A percentile compares a stretch with the other conserved stretches of the same genome.
Conservation (phyloP, 2,888 invertebrate genomes). For the Endotricha flammealis region DNA sequence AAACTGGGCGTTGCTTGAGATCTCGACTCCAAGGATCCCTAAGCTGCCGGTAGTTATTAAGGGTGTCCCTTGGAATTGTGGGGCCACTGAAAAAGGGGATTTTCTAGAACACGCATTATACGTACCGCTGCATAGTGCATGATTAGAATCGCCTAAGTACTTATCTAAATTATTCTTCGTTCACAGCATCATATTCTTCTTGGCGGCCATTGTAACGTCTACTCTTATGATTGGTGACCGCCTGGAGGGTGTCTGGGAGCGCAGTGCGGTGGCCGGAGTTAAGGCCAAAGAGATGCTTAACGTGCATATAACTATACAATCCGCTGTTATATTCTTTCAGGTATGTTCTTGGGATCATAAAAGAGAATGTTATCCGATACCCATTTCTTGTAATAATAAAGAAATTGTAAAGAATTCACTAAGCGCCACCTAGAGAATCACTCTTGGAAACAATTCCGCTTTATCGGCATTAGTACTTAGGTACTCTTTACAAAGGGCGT, state of each 20-base stretch:
- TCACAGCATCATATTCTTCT: slow-evolving; percentile 88
- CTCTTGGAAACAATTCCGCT: too few relatives aligned
- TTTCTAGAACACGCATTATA: background rate
- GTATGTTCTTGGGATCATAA: too few relatives aligned
- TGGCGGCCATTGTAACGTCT: slow-evolving; percentile 90
- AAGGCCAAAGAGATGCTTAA: slow-evolving; percentile 87
- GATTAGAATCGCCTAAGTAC: too few relatives aligned
- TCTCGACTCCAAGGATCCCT: too few relatives aligned
- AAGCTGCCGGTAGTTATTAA: too few relatives aligned
- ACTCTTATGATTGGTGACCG: slow-evolving; percentile 89
- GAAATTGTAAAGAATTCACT: too few relatives aligned
- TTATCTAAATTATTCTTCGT: background rate
- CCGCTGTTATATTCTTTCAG: slow-evolving; percentile 86
- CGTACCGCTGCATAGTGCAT: background rate
- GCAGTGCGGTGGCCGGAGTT: slow-evolving; percentile 92
- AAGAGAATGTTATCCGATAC: too few relatives aligned
- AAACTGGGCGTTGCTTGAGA: too few relatives aligned
- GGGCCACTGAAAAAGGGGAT: background rate
- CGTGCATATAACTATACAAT: slow-evolving; percentile 88
- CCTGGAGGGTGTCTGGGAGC: slow-evolving; percentile 91
- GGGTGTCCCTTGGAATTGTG: background rate
- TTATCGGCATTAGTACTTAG: too few relatives aligned
- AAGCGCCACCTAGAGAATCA: too few relatives aligned
- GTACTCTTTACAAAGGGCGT: too few relatives aligned
- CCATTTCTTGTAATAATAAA: too few relatives aligned